Conservation (phyloP, 2,797 vertebrate genomes). For the Chaetophractus vellerosus region DNA sequence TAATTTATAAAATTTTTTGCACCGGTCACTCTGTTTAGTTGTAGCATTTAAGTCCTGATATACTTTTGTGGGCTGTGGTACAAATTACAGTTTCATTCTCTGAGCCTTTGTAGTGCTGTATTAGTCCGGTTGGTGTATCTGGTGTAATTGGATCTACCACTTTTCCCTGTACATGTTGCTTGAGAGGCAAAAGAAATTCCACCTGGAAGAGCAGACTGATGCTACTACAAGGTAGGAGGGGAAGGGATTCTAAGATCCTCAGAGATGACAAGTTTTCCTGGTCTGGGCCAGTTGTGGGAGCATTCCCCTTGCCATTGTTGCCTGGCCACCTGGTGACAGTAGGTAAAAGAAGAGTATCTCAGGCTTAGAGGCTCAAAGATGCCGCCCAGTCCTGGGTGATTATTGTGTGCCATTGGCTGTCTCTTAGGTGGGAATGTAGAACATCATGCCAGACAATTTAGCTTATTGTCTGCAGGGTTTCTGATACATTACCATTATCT, state of each 20-base stretch:
- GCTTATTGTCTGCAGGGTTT: neutral
- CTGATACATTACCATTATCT: neutral
- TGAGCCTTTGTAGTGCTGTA: neutral
- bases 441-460: fast-evolving
- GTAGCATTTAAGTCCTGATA: neutral
- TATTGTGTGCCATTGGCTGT: too few species aligned
- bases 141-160: neutral
- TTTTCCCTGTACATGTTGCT: neutral
- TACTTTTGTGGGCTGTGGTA: neutral
- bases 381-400: neutral
- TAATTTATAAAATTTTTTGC: neutral
- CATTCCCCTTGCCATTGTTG: neutral
- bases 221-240: fast-evolving
- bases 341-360: fast-evolving
- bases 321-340: neutral
- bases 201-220: too few species aligned
- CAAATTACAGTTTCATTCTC: neutral
- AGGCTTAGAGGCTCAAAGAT: neutral
- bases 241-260: neutral
- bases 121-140: neutral
- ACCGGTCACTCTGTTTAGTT: neutral
- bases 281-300: neutral
- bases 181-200: neutral
- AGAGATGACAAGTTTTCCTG: neutral
- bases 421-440: fast-evolving